Base-by-base conservation (phyloP, 2,888 invertebrate species). In the Ashinkailepas kermadecensis region DNA sequence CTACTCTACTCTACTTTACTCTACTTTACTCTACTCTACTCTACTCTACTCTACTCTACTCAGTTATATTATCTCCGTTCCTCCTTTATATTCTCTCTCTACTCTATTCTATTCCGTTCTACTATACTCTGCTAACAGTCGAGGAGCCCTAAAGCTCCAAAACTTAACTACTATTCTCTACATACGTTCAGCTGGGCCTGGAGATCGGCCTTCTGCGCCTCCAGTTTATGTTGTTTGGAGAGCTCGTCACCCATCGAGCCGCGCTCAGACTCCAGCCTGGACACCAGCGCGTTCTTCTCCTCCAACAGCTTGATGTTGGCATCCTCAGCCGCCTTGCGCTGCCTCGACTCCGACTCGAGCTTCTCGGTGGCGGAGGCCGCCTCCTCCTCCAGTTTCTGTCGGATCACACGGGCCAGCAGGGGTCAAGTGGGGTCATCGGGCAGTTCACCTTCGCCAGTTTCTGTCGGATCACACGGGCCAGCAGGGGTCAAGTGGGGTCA, bases 181-280 rank as follows among this genome's bases (percentile, higher is more conserved):
- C 94, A 93, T 90, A 96, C 96, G 89, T 92, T 91, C 86, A 99
- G 92, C 90, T 99, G 98, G 85, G 93, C 90, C 89, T 99, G 98
- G 89, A 97, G 91, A 89, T 99, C 99, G 87, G 92, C 92, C 92
- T 99, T 99, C 90, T 98, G 99, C 7, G 81, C 62, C 39, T 79
- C 23, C 58, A 58, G 78, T 10, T 79, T 78, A 23, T 82, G 81
- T 57, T 64, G 78, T 12, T 81, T 81, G 64, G 65, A 58, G 18
- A 81, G 79, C 25, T 78, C 81, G 11, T 78, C 81, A 54, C 81
- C 82, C 67, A 81, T 78, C 11, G 81, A 74, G n/a, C 82, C 82
- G 21, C 81, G 82, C 18, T 80, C 80, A 13, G 74, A 10, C 56
- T 80, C 80, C 64, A 82, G 79, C 1, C 67, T 23, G 8, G 81